These are phyloP conservation scores for Rosalia funebris DNA, from an alignment of 2,888 invertebrate species.

Conservation along the genomic window DNA sequence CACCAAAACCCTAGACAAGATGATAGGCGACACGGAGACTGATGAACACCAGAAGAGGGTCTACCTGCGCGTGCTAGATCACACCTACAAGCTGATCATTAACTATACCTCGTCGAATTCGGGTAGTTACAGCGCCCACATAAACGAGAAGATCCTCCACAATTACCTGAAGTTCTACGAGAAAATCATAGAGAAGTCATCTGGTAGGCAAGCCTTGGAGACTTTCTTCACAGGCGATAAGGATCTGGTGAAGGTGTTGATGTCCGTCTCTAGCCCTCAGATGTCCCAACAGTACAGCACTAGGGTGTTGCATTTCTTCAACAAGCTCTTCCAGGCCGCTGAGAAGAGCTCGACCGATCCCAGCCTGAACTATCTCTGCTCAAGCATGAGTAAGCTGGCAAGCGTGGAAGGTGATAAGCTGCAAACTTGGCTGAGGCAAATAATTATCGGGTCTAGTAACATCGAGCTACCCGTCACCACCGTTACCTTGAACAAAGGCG, in stretches of 20 bases:
- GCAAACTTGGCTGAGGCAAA: constrained; percentile 74
- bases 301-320: constrained; percentile 83
- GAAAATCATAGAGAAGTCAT: constrained; percentile 82
- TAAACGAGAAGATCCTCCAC: constrained; percentile 72
- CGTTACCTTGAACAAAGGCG: constrained; percentile 62
- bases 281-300: constrained; percentile 78
- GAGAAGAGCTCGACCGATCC: constrained; percentile 72
- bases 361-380: constrained; percentile 73
- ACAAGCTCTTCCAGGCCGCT: constrained; percentile 74
- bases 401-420: constrained; percentile 72
- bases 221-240: constrained; percentile 79
- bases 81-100: constrained; percentile 75
- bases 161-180: constrained; percentile 87
- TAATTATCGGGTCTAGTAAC: constrained; percentile 67
- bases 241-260: constrained; percentile 80
- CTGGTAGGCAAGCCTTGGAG: constrained; percentile 84
- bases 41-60: constrained; percentile 74
- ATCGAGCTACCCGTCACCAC: constrained; percentile 62
- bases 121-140: constrained; percentile 47
- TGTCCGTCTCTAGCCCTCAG: constrained; percentile 82
- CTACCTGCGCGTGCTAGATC: constrained; percentile 71
- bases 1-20: constrained; percentile 71
- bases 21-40: constrained; percentile 72
- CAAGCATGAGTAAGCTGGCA: constrained; percentile 74
- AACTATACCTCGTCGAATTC: constrained; percentile 66